phyloP scores from a whole-genome alignment of 2,888 invertebrate species.

The Anoncus sp. region DNA sequence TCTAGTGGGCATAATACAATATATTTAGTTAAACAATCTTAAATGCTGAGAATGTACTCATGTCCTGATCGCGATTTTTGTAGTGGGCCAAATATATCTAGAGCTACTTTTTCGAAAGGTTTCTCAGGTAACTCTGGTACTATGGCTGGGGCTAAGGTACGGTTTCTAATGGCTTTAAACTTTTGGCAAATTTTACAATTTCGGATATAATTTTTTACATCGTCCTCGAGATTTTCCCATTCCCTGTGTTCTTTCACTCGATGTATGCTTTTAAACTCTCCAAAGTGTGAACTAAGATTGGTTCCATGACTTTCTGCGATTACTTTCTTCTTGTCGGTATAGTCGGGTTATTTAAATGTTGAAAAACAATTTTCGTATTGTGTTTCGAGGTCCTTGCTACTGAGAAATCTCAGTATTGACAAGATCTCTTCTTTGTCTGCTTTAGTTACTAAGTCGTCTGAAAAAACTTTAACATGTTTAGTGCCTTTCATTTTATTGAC shows the following conservation, averaged over 20 bases:
- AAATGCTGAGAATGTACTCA: slow-evolving; percentile 39
- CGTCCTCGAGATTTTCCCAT: slow-evolving; percentile 45
- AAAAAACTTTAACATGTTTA: slow-evolving; percentile 18
- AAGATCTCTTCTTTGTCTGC: slow-evolving; percentile 36
- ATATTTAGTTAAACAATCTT: slow-evolving; percentile 54
- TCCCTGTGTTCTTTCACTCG: slow-evolving; percentile 44
- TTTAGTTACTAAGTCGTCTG: slow-evolving; percentile 29
- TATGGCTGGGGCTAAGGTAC: slow-evolving; percentile 27
- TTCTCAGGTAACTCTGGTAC: slow-evolving; percentile 37
- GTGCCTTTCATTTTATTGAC: slow-evolving; percentile 29
- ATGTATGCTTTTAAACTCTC: slow-evolving; percentile 47
- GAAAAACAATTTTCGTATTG: slow-evolving; percentile 44
- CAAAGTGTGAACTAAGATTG: slow-evolving; percentile 36
- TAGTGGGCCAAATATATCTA: slow-evolving; percentile 46
- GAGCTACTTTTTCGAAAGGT: slow-evolving; percentile 50
- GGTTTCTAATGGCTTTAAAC: slow-evolving; percentile 29
- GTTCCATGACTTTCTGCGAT: slow-evolving; percentile 35
- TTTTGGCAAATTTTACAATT: slow-evolving; percentile 42
- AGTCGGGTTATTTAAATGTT: slow-evolving; percentile 43
- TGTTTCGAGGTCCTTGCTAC: slow-evolving; percentile 34
- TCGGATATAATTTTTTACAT: slow-evolving; percentile 37
- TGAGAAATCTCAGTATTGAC: slow-evolving; percentile 41
- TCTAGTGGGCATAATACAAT: slow-evolving; percentile 65
- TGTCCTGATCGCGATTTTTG: slow-evolving; percentile 58
- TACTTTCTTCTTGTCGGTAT: slow-evolving; percentile 41